Evolutionary conservation across 1,140 invertebrate genomes (phyloP), one percentile per base, ranked within the genome.

Genomic region (Kradibia gibbosae): DNA sequence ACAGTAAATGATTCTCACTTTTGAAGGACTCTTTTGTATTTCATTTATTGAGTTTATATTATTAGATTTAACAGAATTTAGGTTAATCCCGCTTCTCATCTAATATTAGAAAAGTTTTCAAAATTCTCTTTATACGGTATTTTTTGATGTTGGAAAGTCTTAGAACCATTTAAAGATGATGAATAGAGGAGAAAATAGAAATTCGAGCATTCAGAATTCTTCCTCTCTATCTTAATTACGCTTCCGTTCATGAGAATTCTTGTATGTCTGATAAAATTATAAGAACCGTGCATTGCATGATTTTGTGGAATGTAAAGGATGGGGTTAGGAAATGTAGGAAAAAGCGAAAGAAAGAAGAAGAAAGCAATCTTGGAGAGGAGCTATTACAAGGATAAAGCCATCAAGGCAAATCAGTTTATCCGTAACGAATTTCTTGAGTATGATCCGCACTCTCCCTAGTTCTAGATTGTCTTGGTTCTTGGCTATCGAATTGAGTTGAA

Each of bases 341-440:
- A 15, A n/a, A 42, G 17, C 10, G 15, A 5, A 5, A 13, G 5
- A 17, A n/a, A 0, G 53, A 15, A 34, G 25, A 42, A 71, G 57
- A 73, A 78, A 73, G 57, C 76, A 82, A 82, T 82, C 57, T 82
- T 67, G 20, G 34, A 3, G 34, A 80, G 55, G 78, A 50, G 36
- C 17, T 22, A 39, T 25, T 48, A 31, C 28, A 50, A 39, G 57
- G 55, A 62, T 28, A 48, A 50, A 62, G 71, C 57, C 77, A 73
- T 74, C 81, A 57, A 65, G 70, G 76, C 45, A 78, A 82, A 78
- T 78, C 57, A 82, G 76, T 82, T 82, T 78, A 79, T 42, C 70
- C 28, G 72, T 71, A 78, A 82, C 71, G 81, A 71, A 82, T 78
- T 78, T 73, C 71, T 78, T 31, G 20, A 28, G 55, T 45, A 74